Conservation (phyloP, 2,888 invertebrate genomes). For the Drosophila nigritarsus region DNA sequence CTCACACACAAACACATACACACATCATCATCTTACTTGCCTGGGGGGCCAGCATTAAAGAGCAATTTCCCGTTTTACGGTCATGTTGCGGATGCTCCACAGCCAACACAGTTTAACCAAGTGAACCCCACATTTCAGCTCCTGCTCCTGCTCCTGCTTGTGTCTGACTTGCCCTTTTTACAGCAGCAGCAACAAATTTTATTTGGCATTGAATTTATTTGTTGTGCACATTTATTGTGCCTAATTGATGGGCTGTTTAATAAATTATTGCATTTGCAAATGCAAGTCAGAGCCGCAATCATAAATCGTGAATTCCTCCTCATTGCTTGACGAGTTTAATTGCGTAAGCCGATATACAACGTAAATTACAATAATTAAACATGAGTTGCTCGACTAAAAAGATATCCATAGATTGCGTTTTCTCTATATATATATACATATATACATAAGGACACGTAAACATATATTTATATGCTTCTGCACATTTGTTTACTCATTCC, state of each 20-base stretch:
- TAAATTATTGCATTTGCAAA: conserved; percentile 61
- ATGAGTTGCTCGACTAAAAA: not conserved
- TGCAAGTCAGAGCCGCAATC: conserved; percentile 52
- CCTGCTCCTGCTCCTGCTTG: not conserved
- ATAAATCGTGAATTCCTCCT: conserved; percentile 53
- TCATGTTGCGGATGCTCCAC: conserved; percentile 43
- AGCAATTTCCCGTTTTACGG: conserved; percentile 61
- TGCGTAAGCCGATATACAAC: conserved; percentile 23
- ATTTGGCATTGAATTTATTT: conserved; percentile 43
- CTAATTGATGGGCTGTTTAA: conserved; percentile 69
- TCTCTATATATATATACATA: not conserved
- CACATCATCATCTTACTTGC: not conserved
- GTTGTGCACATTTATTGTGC: conserved; percentile 29
- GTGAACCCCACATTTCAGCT: not conserved
- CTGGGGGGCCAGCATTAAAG: conserved; percentile 41
- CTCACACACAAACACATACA: conserved; percentile 11
- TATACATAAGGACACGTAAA: not conserved
- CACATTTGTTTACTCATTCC: not conserved
- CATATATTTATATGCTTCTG: too few species aligned
- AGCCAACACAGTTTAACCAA: conserved; percentile 23
- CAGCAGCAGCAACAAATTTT: conserved; percentile 9
- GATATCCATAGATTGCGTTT: not conserved
- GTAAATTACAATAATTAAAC: conserved; percentile 19
- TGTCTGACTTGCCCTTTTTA: conserved; percentile 30
- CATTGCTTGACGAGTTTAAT: conserved; percentile 22